Evolutionary conservation across 2,797 vertebrate species (phyloP).

Genomic region (Poecilia velifera): DNA sequence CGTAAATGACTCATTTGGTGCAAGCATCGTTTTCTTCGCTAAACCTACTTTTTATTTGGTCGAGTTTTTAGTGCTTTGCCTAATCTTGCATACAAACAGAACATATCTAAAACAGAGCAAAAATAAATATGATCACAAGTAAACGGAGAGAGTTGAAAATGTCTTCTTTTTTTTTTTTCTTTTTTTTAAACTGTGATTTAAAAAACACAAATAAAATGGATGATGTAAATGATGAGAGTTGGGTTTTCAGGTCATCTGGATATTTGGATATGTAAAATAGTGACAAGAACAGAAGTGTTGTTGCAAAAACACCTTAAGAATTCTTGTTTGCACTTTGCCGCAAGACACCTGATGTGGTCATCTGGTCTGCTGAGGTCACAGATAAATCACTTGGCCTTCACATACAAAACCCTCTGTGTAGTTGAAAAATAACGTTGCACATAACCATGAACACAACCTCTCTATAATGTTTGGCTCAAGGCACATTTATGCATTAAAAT

Average conservation of each 20-base stretch:
- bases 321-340: not conserved
- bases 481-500: not conserved
- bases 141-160: not conserved
- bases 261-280: not conserved
- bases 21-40: not conserved
- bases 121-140: not conserved
- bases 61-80: not conserved
- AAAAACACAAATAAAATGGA: not conserved
- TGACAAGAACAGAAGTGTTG: not conserved
- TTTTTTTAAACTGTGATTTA: not conserved
- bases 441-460: not conserved
- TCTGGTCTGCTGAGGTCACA: not conserved
- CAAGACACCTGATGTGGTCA: not conserved
- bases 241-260: not conserved
- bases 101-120: not conserved
- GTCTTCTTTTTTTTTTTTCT: not conserved
- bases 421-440: not conserved
- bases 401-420: not conserved
- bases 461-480: not conserved
- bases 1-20: not conserved
- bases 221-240: not conserved
- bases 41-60: not conserved
- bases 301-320: not conserved
- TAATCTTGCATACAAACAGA: not conserved
- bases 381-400: not conserved